phyloP scores from a whole-genome alignment of 2,888 invertebrate species.

The Patella pellucida region DNA sequence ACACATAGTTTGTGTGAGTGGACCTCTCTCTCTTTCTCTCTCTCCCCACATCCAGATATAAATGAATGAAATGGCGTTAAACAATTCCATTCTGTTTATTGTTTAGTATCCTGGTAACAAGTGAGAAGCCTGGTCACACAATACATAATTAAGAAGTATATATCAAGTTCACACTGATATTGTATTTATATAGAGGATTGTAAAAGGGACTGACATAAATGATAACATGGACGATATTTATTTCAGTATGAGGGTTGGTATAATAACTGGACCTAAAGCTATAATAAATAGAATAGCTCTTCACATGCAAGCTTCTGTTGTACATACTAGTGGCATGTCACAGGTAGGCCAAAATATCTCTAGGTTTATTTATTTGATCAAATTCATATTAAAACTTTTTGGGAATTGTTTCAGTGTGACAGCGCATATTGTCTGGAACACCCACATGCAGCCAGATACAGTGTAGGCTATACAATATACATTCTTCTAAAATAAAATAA shows the following conservation, averaged over 20 bases:
- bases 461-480: too few species aligned
- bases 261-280: slow-evolving; percentile 80
- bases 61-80: background rate
- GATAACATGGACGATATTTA: background rate
- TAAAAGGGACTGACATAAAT: background rate
- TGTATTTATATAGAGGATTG: background rate
- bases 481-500: background rate
- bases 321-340: slow-evolving; percentile 78
- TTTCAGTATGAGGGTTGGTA: slow-evolving; percentile 79
- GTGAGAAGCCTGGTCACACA: too few species aligned
- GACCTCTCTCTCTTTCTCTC: too few species aligned
- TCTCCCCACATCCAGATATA: background rate
- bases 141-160: too few species aligned
- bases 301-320: slow-evolving; percentile 80
- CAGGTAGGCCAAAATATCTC: slow-evolving; percentile 74
- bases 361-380: background rate
- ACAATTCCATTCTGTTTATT: too few species aligned
- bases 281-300: slow-evolving; percentile 78
- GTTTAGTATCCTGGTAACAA: too few species aligned
- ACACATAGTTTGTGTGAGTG: too few species aligned
- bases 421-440: too few species aligned
- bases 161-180: too few species aligned
- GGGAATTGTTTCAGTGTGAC: background rate
- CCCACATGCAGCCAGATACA: too few species aligned
- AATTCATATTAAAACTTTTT: background rate